phyloP scores from a whole-genome alignment of 1,140 invertebrate genomes.

The Nylanderia fulva region DNA sequence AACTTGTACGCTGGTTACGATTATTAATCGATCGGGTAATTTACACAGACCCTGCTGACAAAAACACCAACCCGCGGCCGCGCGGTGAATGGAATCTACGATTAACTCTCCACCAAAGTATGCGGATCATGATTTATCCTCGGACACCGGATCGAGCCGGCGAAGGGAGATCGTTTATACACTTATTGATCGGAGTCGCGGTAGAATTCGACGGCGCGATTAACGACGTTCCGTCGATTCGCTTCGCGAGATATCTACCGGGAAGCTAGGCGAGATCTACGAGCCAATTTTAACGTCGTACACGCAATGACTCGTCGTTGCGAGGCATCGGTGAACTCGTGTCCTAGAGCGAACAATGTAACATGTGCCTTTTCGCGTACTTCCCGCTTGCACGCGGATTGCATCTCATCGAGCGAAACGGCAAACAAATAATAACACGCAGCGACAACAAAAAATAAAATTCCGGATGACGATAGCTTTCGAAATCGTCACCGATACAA shows the following conservation, averaged over 20 bases:
- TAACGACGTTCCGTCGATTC: slow-evolving; percentile 44
- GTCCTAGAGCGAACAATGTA: neutral
- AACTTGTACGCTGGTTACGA: slow-evolving; percentile 32
- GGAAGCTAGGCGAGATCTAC: neutral
- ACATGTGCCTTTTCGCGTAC: neutral
- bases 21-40: slow-evolving; percentile 61
- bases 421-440: neutral
- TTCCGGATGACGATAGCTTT: neutral
- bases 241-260: slow-evolving; percentile 17
- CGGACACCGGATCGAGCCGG: neutral
- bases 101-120: slow-evolving; percentile 43
- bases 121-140: slow-evolving; percentile 53
- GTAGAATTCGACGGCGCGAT: slow-evolving; percentile 58
- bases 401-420: neutral
- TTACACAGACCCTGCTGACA: slow-evolving; percentile 44
- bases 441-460: slow-evolving; percentile 15
- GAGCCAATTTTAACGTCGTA: slow-evolving; percentile 34
- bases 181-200: slow-evolving; percentile 56
- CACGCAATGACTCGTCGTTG: neutral
- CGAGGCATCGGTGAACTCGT: neutral
- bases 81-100: slow-evolving; percentile 28
- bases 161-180: slow-evolving; percentile 26
- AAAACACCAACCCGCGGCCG: slow-evolving; percentile 47
- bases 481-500: neutral
- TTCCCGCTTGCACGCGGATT: neutral